Conservation (phyloP, 2,888 invertebrate genomes). For the Patella caerulea region DNA sequence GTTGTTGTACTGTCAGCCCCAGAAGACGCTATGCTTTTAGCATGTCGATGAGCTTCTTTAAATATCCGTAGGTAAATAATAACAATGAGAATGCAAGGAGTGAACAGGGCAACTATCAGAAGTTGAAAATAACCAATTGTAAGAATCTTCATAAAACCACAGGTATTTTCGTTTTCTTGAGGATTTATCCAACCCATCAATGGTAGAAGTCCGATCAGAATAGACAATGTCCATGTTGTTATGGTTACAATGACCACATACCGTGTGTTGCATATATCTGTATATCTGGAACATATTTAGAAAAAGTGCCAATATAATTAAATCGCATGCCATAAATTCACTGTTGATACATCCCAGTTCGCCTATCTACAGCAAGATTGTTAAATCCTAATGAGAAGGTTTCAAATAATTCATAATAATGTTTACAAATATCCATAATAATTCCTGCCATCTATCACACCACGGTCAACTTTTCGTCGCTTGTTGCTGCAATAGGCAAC, state of each 20-base stretch:
- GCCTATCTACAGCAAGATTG: too few relatives aligned
- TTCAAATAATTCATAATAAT: too few relatives aligned
- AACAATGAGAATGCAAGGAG: neutral
- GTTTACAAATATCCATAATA: too few relatives aligned
- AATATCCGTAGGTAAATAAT: neutral
- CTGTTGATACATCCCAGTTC: too few relatives aligned
- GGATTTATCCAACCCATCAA: neutral
- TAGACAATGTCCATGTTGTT: neutral
- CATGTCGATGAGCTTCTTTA: conserved; percentile 7
- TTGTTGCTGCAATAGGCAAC: too few relatives aligned
- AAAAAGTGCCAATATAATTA: neutral
- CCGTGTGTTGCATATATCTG: neutral
- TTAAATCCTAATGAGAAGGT: too few relatives aligned
- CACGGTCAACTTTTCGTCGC: too few relatives aligned
- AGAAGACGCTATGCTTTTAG: neutral
- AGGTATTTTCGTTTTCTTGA: neutral
- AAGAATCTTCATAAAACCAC: conserved; percentile 1
- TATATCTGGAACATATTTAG: neutral
- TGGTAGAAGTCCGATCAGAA: neutral
- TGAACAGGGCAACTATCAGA: neutral
- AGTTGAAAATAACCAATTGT: neutral
- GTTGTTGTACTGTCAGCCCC: neutral
- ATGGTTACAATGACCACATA: neutral
- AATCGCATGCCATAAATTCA: too few relatives aligned
- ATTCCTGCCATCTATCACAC: too few relatives aligned